These are phyloP conservation scores for Passer domesticus DNA, from an alignment of 2,113 vertebrate genomes.

Conservation along the genomic window DNA sequence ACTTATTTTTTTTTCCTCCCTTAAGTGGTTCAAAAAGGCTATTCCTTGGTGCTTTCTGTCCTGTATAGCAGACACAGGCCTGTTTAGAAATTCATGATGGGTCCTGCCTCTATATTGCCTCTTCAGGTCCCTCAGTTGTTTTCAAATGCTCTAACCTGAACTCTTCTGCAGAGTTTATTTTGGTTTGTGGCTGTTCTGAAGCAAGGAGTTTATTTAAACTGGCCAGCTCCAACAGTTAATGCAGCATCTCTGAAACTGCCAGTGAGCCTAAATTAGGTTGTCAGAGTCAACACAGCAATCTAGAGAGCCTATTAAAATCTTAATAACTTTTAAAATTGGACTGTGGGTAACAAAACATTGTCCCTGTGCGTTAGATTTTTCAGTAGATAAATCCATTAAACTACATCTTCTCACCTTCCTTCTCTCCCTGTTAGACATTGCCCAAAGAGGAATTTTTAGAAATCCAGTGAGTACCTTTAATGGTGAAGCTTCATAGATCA, in stretches of 20 bases:
- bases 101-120: background rate
- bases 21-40: background rate
- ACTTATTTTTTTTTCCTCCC: background rate
- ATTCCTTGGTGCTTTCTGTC: background rate
- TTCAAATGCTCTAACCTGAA: background rate
- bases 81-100: background rate
- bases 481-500: background rate
- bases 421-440: background rate
- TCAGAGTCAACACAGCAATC: slow-evolving; percentile 25
- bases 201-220: slow-evolving; percentile 11
- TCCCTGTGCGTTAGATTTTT: background rate
- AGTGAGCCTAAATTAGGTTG: slow-evolving; percentile 46
- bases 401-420: background rate
- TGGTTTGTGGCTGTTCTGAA: background rate
- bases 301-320: slow-evolving; percentile 60
- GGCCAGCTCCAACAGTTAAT: background rate
- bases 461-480: background rate
- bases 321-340: slow-evolving; percentile 64
- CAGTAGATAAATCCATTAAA: slow-evolving; percentile 43
- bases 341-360: slow-evolving; percentile 19
- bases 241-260: slow-evolving; percentile 31
- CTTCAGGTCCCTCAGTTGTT: background rate
- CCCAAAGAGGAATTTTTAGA: background rate
- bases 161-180: background rate
- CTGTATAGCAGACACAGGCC: background rate